Conservation (phyloP, 2,113 vertebrate species). For the Corythoichthys intestinalis region DNA sequence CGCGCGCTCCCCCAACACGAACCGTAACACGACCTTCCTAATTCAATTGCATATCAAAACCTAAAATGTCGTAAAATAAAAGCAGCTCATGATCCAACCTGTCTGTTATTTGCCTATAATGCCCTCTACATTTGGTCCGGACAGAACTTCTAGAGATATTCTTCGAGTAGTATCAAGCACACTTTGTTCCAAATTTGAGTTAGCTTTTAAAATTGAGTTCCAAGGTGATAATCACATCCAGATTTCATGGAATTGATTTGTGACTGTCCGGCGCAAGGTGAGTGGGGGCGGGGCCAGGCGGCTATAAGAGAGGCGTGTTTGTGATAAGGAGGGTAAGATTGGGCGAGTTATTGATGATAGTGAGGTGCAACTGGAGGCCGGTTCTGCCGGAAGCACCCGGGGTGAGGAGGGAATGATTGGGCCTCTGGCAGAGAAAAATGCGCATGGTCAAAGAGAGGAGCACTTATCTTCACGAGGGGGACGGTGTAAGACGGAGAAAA, state of each 20-base stretch:
- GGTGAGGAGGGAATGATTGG: conserved; percentile 54
- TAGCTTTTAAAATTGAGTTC: background rate
- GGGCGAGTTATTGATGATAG: conserved; percentile 76
- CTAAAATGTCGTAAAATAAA: background rate
- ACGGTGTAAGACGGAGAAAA: conserved; percentile 22
- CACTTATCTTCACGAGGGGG: conserved; percentile 67
- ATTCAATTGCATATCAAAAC: background rate
- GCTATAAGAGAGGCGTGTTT: conserved; percentile 59
- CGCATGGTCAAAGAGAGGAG: conserved; percentile 40
- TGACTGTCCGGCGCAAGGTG: conserved; percentile 15
- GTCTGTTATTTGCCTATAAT: background rate
- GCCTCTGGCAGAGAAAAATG: conserved; percentile 77
- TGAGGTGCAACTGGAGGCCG: conserved; percentile 44
- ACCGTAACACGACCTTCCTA: background rate
- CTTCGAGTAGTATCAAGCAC: background rate
- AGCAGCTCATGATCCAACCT: conserved; percentile 15
- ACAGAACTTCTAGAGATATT: background rate
- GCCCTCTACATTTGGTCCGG: background rate
- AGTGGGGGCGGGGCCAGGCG: conserved; percentile 42
- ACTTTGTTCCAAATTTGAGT: background rate
- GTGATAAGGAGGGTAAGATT: conserved; percentile 68
- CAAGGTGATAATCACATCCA: background rate
- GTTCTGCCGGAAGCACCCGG: conserved; percentile 54
- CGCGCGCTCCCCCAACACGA: conserved; percentile 16
- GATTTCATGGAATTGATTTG: background rate